A percentile compares a stretch with the other conserved stretches of the same genome.
These are phyloP conservation scores for Limnephilus lunatus DNA, from an alignment of 2,888 invertebrate genomes.

Conservation along the genomic window DNA sequence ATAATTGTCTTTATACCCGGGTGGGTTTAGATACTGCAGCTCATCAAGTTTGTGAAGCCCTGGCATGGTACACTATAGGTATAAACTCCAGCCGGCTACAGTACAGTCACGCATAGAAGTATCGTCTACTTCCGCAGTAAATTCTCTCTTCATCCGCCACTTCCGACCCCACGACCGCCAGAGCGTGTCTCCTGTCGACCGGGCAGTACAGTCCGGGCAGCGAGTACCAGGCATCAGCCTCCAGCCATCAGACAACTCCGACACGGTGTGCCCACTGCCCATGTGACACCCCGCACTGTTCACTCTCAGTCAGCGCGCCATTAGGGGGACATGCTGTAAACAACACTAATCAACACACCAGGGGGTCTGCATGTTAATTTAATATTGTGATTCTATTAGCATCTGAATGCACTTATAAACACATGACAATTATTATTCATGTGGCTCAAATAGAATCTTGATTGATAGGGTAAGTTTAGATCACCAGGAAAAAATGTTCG, in stretches of 20 bases:
- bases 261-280: not conserved
- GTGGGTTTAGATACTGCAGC: not conserved
- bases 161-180: conserved; percentile 35
- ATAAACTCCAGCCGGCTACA: not conserved
- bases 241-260: not conserved
- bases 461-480: too few relatives aligned
- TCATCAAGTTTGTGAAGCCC: not conserved
- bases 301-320: not conserved
- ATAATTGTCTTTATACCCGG: not conserved
- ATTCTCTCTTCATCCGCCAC: conserved; percentile 42
- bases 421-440: too few relatives aligned
- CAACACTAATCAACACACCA: not conserved
- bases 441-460: too few relatives aligned
- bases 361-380: not conserved
- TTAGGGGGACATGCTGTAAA: not conserved
- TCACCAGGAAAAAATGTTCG: too few relatives aligned
- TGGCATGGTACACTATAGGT: not conserved
- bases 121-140: conserved; percentile 35
- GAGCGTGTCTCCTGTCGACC: conserved; percentile 43
- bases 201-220: not conserved
- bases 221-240: not conserved
- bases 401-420: not conserved
- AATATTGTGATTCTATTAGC: not conserved
- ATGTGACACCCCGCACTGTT: not conserved
- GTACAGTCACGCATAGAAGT: conserved; percentile 27